A percentile compares a stretch with the other conserved stretches of the same genome.
These are phyloP conservation scores for Camponotus fellah DNA, from an alignment of 2,888 invertebrate genomes.

Conservation along the genomic window DNA sequence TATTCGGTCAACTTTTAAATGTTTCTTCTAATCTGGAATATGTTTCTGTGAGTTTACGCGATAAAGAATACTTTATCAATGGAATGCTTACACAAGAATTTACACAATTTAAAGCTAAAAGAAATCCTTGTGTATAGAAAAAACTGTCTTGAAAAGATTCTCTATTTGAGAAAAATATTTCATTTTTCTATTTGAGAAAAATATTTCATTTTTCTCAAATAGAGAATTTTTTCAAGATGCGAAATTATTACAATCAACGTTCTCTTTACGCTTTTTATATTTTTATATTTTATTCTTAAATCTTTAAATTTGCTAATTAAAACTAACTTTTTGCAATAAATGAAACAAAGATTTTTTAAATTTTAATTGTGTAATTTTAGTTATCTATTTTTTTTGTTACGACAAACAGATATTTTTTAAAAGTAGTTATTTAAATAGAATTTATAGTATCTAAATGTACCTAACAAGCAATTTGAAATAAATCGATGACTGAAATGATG, in stretches of 20 bases:
- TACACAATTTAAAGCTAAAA: not conserved
- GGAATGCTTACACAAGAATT: not conserved
- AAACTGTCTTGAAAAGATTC: not conserved
- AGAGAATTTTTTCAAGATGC: too few species aligned
- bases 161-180: not conserved
- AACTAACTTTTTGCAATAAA: not conserved
- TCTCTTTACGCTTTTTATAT: not conserved
- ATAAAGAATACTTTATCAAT: conserved; percentile 10
- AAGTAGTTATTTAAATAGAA: not conserved
- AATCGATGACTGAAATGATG: conserved; percentile 34
- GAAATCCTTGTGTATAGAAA: not conserved
- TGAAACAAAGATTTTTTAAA: not conserved
- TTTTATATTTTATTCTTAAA: not conserved
- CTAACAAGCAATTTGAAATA: not conserved
- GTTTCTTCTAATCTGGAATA: not conserved
- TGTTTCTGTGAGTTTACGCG: not conserved
- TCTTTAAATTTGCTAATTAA: not conserved
- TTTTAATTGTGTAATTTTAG: not conserved
- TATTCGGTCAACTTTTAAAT: not conserved
- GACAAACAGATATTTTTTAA: not conserved
- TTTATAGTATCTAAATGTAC: not conserved
- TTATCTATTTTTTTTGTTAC: not conserved
- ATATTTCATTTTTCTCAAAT: not conserved
- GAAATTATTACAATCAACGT: not conserved
- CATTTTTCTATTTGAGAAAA: not conserved